Evolutionary conservation across 2,113 vertebrate genomes (phyloP), one percentile per base, ranked within the genome.

Genomic region (Collichthys lucidus): DNA sequence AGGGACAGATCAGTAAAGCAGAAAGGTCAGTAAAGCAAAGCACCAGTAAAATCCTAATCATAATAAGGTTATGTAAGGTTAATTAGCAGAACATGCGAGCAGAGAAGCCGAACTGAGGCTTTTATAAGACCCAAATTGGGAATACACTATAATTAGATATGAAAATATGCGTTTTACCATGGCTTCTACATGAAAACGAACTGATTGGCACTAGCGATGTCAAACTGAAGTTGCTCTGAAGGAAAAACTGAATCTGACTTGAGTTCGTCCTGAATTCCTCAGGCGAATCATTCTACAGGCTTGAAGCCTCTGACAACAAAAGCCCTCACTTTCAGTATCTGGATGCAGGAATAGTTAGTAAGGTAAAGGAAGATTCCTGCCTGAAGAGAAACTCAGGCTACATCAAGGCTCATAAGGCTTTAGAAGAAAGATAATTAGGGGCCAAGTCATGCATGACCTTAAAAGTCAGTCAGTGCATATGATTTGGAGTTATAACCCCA

Each of bases 1-100:
- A 85, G 72, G 79, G 72, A 72, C 52, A 55, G 71, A 86, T 79
- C 52, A 65, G 73, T 71, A 80, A 82, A 77, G 85, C 79, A 85
- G 66, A 86, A 88, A 89, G 88, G 86, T 88, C 81, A 74, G 35
- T 20, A 60, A 76, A 77, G 59, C 78, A 74, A 79, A 81, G 70
- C 46, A 24, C 47, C 11, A 68, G 53, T 61, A 42, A 83, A 84
- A 77, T 65, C 20, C 67, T 68, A 52, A 65, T 69, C 70, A 73
- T 80, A 82, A 80, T 80, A 71, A 72, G 77, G 75, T 87, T 81
- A 79, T 55, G 63, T 68, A 79, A 85, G 84, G 83, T 71, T 84
- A 88, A 84, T 87, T 79, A 77, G 59, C 46, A 63, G 62, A 79
- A 84, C 74, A 83, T 83, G 74, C 16, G 40, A 65, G 56, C 57